Base-by-base conservation (phyloP, 2,797 vertebrate genomes). In the Danio choprae region DNA sequence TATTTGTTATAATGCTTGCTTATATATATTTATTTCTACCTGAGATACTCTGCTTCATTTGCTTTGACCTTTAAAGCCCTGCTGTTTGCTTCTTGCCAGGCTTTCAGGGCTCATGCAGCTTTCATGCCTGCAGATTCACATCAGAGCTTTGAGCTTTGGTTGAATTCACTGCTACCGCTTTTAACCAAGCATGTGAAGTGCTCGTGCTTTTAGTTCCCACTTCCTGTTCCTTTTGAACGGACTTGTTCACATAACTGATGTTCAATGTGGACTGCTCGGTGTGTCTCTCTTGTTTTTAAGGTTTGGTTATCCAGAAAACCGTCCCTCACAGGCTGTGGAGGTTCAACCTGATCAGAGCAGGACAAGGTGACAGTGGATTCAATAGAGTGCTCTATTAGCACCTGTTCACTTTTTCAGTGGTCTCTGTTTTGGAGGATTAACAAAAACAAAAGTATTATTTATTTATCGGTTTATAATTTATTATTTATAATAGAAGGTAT, bases 301-400 rank as follows among this genome's bases (percentile, higher is more conserved):
- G 87, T 89, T 88, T 65, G 77, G 74, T 69, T 68, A 74, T 60
- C 75, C 83, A 41, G 86, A 88, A 68, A 75, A 62, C 68, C 63
- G n/a, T 75, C 58, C 16, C 41, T 75, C 76, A 74, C 62, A n/a
- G 41, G 62, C 67, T 40, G 55, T 79, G 0, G 76, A 88, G 58
- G 67, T 70, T 51, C 80, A 81, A 10, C 20, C 72, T 55, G 87
- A 87, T 22, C 78, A 64, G 58, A 80, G 62, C 81, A 81, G 50
- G 75, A 89, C 80, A 86, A 91, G 90, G 92, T 92, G 83, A 82
- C 36, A 7, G 46, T 71, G 56, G 55, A 18, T 53, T n/a, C 16
- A 38, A 20, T 63, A 62, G 46, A n/a, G n/a, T n/a, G n/a, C n/a
- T n/a, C n/a, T n/a, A n/a, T n/a, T n/a, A n/a, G n/a, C n/a, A n/a